A percentile compares a stretch with the other conserved stretches of the same genome.
Evolutionary conservation across 2,113 vertebrate genomes (phyloP).

Genomic region (Patagioenas fasciata): DNA sequence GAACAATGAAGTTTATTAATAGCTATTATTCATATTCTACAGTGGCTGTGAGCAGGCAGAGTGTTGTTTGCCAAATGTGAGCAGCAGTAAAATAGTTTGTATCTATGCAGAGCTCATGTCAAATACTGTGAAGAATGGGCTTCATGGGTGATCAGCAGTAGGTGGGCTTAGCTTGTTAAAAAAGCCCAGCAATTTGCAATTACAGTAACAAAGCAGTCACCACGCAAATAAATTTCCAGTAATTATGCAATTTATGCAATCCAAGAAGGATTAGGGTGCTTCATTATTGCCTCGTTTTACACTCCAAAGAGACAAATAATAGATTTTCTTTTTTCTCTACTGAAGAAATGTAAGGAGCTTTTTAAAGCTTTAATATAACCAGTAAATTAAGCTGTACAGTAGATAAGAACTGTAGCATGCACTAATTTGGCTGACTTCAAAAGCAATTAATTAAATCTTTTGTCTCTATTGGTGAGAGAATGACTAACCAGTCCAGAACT

Average conservation of each 20-base stretch:
- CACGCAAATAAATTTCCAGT: constrained; percentile 3
- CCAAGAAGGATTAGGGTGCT: neutral
- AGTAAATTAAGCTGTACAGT: constrained; percentile 21
- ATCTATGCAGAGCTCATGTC: neutral
- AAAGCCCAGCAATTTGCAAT: neutral
- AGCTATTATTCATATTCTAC: constrained; percentile 25
- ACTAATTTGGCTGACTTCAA: neutral
- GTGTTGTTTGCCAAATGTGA: neutral
- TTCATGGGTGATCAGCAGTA: neutral
- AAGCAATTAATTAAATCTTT: neutral
- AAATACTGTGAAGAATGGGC: neutral
- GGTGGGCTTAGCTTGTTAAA: neutral
- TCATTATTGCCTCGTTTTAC: neutral
- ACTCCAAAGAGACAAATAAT: neutral
- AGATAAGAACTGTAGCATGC: neutral
- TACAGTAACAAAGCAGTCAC: neutral
- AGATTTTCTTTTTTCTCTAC: neutral
- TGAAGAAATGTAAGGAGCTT: neutral
- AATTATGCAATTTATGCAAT: neutral
- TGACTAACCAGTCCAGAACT: neutral
- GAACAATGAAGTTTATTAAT: constrained; percentile 40
- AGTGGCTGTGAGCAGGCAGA: neutral
- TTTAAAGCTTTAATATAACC: constrained; percentile 17
- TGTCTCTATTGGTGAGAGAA: neutral
- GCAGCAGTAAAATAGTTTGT: neutral